Conservation (phyloP, 1,140 invertebrate species). For the Cepaea nemoralis region DNA sequence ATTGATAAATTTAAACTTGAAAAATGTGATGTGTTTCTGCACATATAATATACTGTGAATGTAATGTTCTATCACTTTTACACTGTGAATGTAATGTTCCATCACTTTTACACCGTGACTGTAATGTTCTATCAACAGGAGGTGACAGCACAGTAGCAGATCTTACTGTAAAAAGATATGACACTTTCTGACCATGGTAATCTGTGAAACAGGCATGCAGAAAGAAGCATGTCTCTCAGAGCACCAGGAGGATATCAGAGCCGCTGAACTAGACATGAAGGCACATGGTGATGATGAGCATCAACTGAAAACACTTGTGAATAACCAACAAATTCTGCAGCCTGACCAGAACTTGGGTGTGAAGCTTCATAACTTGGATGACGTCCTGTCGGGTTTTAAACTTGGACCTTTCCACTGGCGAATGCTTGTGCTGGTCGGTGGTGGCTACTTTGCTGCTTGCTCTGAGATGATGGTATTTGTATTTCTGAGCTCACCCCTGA, state of each 20-base stretch:
- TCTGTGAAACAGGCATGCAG: neutral
- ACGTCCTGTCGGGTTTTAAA: slow-evolving; percentile 57
- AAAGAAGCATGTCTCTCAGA: neutral
- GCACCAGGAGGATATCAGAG: neutral
- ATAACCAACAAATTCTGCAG: neutral
- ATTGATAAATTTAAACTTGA: too few species aligned
- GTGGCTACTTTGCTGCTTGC: slow-evolving; percentile 66
- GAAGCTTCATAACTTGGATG: slow-evolving; percentile 50
- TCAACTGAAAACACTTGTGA: neutral
- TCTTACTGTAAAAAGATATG: too few species aligned
- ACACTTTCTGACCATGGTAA: neutral
- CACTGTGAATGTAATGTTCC: too few species aligned
- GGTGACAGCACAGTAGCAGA: too few species aligned
- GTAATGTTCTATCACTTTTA: too few species aligned
- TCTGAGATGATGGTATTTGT: slow-evolving; percentile 64
- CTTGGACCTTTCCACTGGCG: slow-evolving; percentile 62
- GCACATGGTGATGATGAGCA: neutral
- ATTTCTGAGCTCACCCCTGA: slow-evolving; percentile 62
- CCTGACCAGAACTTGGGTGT: neutral
- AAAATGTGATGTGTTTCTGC: too few species aligned
- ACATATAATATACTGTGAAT: too few species aligned
- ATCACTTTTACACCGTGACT: too few species aligned
- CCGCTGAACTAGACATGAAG: neutral
- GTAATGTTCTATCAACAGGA: too few species aligned
- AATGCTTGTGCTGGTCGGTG: slow-evolving; percentile 59